Conservation (phyloP, 2,113 vertebrate species). For the Nothoprocta perdicaria region DNA sequence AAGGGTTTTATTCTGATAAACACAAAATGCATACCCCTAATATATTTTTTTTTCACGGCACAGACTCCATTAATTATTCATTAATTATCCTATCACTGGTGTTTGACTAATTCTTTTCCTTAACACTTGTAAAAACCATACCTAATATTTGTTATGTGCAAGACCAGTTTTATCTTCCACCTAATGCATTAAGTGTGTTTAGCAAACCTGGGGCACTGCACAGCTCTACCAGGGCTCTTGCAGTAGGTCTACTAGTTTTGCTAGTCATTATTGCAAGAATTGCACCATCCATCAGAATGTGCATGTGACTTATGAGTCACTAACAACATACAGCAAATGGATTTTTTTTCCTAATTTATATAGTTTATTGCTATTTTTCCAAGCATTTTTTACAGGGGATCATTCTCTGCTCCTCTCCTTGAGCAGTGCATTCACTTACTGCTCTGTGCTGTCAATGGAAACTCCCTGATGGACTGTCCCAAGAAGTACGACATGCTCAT, state of each 20-base stretch:
- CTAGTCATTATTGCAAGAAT: background rate
- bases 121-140: background rate
- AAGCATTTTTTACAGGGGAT: background rate
- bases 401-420: background rate
- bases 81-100: background rate
- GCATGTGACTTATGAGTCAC: background rate
- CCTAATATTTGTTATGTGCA: accelerated
- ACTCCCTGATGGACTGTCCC: background rate
- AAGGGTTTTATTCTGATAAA: too few relatives aligned
- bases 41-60: background rate
- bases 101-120: background rate
- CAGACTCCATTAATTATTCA: background rate
- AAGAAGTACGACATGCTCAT: accelerated
- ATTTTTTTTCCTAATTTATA: background rate
- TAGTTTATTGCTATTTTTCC: background rate
- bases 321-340: background rate
- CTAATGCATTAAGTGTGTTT: background rate
- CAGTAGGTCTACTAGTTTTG: background rate
- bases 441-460: background rate
- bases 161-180: background rate
- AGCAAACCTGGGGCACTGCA: background rate
- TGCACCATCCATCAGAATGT: background rate
- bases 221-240: too few relatives aligned
- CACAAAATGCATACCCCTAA: background rate
- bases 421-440: background rate